Conservation (phyloP, 92 coral and sea anemone genomes). For the Parazoanthus swiftii region DNA sequence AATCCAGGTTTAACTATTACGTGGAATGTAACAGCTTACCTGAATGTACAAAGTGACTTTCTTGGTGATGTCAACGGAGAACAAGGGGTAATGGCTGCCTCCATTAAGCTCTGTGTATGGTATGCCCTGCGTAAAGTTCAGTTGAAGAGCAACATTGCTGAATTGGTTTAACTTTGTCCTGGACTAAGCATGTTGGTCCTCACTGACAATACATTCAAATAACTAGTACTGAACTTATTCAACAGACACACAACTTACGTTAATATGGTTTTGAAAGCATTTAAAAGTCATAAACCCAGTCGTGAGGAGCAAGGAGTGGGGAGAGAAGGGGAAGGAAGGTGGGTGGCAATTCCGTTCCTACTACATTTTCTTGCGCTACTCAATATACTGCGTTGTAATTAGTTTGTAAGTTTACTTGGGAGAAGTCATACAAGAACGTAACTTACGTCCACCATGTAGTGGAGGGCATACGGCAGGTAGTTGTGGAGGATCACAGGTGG, state of each 20-base stretch:
- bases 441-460: constrained; percentile 71
- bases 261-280: background rate
- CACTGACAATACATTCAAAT: background rate
- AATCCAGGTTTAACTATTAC: too few relatives aligned
- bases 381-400: background rate
- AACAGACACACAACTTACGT: too few relatives aligned
- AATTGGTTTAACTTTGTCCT: too few relatives aligned
- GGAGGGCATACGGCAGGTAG: constrained; percentile 79
- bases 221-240: background rate
- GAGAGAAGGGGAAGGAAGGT: too few relatives aligned
- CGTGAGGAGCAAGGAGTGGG: too few relatives aligned
- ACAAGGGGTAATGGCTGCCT: constrained; percentile 72
- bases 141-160: too few relatives aligned
- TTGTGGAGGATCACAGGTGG: constrained; percentile 88
- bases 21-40: too few relatives aligned
- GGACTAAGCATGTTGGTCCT: too few relatives aligned
- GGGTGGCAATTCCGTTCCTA: too few relatives aligned
- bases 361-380: too few relatives aligned
- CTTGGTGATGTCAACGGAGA: constrained; percentile 60
- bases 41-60: constrained; percentile 54
- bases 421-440: background rate
- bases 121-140: constrained; percentile 53
- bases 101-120: constrained; percentile 72
- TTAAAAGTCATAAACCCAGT: too few relatives aligned
- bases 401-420: background rate